These are phyloP conservation scores for Andrena fulva DNA, from an alignment of 2,888 invertebrate species.

Conservation along the genomic window DNA sequence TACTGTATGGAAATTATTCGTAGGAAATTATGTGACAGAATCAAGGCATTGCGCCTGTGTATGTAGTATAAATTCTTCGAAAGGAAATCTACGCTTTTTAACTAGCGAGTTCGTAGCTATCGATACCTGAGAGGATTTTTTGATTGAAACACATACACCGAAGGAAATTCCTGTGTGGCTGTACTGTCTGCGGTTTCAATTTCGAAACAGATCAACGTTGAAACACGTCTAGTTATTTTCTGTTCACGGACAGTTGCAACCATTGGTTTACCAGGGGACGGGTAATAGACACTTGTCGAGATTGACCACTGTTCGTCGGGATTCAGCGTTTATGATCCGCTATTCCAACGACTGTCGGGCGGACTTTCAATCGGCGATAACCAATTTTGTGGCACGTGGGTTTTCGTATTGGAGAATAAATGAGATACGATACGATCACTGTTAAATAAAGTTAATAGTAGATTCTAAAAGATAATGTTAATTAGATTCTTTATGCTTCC, in stretches of 20 bases:
- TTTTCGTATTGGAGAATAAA: background rate
- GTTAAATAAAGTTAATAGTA: too few species aligned
- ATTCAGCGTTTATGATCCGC: background rate
- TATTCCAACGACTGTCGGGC: background rate
- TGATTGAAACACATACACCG: background rate
- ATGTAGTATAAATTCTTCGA: too few species aligned
- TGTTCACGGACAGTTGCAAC: slow-evolving; percentile 22
- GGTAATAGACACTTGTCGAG: slow-evolving; percentile 37
- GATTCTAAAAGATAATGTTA: too few species aligned
- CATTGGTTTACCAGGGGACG: background rate
- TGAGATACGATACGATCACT: background rate
- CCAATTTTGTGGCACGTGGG: background rate
- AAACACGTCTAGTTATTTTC: slow-evolving; percentile 21
- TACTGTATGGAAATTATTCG: too few species aligned
- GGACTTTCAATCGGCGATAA: background rate
- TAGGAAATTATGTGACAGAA: too few species aligned
- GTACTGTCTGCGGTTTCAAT: slow-evolving; percentile 12
- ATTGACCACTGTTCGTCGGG: slow-evolving; percentile 19
- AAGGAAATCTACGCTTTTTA: too few species aligned
- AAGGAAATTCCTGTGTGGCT: background rate
- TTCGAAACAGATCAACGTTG: slow-evolving; percentile 22
- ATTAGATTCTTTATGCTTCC: too few species aligned
- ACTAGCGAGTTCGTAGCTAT: too few species aligned
- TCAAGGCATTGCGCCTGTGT: too few species aligned
- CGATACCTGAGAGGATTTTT: background rate